Evolutionary conservation across 2,113 vertebrate genomes (phyloP).

Genomic region (Nibea albiflora): DNA sequence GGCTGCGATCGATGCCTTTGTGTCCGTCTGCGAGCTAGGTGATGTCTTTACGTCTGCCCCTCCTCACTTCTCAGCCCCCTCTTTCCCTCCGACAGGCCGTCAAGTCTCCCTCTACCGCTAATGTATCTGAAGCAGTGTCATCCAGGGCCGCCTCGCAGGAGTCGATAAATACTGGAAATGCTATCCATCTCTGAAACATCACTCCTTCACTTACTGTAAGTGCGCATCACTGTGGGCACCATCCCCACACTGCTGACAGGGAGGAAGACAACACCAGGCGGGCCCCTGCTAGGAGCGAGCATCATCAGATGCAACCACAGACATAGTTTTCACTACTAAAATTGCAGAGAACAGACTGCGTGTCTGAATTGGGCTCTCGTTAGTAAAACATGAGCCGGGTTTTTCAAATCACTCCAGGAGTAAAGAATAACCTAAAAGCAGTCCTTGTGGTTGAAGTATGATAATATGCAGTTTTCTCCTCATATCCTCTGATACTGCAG

Average conservation of each 20-base stretch:
- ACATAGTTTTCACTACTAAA: constrained; percentile 44
- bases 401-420: constrained; percentile 39
- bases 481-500: constrained; percentile 21
- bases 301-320: constrained; percentile 64
- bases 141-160: constrained; percentile 64
- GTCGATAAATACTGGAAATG: constrained; percentile 86
- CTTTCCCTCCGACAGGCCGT: constrained; percentile 60
- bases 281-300: constrained; percentile 40
- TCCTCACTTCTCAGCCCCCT: constrained; percentile 55
- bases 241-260: constrained; percentile 69
- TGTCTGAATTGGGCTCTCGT: constrained; percentile 38
- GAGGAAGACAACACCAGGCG: constrained; percentile 76
- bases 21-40: constrained; percentile 57
- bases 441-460: not conserved
- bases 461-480: constrained; percentile 21
- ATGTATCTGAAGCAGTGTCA: constrained; percentile 82
- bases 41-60: constrained; percentile 73
- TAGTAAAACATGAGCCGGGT: constrained; percentile 48
- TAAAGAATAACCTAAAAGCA: constrained; percentile 29
- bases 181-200: constrained; percentile 86
- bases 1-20: constrained; percentile 75
- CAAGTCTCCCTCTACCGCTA: constrained; percentile 74
- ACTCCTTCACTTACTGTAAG: constrained; percentile 86
- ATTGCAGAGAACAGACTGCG: constrained; percentile 53
- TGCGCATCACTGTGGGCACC: constrained; percentile 73